Conservation (phyloP, 2,797 vertebrate species). For the Acridotheres tristis region DNA sequence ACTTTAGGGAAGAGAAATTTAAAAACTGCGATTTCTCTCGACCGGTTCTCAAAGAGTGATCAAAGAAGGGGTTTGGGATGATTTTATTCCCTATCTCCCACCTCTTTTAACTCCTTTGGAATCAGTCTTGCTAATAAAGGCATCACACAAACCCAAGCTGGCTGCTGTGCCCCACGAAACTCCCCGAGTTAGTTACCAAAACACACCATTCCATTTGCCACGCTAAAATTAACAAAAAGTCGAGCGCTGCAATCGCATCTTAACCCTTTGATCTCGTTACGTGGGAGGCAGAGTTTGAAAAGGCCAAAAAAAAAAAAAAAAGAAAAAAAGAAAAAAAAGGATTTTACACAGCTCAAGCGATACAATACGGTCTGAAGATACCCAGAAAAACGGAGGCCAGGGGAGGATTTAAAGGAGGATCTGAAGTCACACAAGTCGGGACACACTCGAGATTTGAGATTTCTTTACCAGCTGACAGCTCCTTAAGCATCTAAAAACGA, state of each 20-base stretch:
- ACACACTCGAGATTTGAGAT: rapidly evolving
- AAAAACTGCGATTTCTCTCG: neutral
- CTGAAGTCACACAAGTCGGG: neutral
- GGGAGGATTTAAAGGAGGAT: neutral
- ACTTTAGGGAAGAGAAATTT: neutral
- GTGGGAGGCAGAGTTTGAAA: neutral
- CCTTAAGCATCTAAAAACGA: neutral
- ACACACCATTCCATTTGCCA: neutral
- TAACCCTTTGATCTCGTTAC: neutral
- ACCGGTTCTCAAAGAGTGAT: neutral
- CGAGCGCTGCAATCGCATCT: neutral
- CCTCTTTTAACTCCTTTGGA: neutral
- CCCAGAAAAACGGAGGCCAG: neutral
- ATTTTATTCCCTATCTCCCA: neutral
- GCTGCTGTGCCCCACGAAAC: neutral
- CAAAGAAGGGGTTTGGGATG: neutral
- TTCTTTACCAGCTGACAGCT: neutral
- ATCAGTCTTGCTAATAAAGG: neutral
- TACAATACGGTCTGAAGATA: neutral
- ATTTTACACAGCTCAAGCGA: neutral
- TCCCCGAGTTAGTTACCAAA: neutral
- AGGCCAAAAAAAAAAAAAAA: no score
- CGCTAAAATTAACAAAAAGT: neutral
- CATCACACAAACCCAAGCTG: neutral
- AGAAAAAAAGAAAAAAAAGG: neutral